Conservation (phyloP, 2,113 vertebrate species). For the Nyctereutes procyonoides region DNA sequence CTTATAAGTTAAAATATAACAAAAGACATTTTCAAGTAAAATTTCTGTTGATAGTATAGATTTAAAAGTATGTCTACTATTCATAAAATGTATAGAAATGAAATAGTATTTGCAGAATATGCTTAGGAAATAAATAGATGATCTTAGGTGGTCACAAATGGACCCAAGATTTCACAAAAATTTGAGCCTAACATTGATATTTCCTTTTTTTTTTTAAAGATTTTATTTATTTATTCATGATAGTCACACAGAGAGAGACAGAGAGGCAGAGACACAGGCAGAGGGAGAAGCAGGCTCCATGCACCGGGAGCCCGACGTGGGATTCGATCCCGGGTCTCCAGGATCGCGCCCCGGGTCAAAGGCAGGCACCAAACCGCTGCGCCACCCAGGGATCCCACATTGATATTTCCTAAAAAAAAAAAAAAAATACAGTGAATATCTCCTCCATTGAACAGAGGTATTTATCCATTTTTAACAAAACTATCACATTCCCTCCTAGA, state of each 20-base stretch:
- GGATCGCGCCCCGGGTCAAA: too few relatives aligned
- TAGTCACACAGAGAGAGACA: too few relatives aligned
- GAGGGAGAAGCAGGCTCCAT: too few relatives aligned
- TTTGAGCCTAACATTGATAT: conserved; percentile 53
- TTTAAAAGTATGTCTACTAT: neutral
- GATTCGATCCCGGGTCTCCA: too few relatives aligned
- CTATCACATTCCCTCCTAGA: neutral
- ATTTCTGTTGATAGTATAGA: neutral
- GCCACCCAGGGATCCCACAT: too few relatives aligned
- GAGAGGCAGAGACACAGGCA: too few relatives aligned
- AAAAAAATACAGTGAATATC: neutral
- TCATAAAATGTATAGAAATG: conserved; percentile 54
- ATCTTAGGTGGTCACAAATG: neutral
- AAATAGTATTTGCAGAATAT: conserved; percentile 31
- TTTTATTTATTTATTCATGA: too few relatives aligned
- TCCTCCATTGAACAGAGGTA: neutral
- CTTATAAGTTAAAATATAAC: neutral
- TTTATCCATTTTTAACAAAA: neutral
- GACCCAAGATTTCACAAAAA: neutral
- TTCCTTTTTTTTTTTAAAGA: too few relatives aligned
- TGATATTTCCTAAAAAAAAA: conserved; percentile 52
- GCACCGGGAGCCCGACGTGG: too few relatives aligned
- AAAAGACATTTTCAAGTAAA: neutral
- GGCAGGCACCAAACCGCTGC: too few relatives aligned
- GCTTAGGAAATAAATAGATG: neutral